A percentile compares a stretch with the other conserved stretches of the same genome.
Evolutionary conservation across 2,888 invertebrate genomes (phyloP).

Genomic region (Synanthedon andrenaeformis): DNA sequence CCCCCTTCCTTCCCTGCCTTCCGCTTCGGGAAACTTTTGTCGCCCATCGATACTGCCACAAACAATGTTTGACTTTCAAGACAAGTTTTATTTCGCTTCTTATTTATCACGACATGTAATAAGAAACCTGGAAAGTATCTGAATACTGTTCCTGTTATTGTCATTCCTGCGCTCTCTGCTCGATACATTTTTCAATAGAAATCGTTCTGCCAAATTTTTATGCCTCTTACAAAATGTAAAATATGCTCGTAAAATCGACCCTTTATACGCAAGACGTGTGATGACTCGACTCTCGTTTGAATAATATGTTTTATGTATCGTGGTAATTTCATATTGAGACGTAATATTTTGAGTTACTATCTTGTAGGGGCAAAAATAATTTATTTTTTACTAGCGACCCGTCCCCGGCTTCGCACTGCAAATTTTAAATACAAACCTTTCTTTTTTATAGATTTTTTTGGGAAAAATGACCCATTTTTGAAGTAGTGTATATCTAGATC

Average conservation of each 20-base stretch:
- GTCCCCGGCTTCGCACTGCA: too few species aligned
- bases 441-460: too few species aligned
- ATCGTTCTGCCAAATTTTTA: background rate
- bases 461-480: too few species aligned
- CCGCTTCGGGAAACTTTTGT: background rate
- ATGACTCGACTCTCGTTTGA: conserved; percentile 25
- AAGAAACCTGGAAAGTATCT: too few species aligned
- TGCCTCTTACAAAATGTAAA: conserved; percentile 13
- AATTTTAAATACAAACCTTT: too few species aligned
- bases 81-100: too few species aligned
- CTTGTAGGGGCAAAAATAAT: background rate
- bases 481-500: too few species aligned
- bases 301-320: conserved; percentile 35
- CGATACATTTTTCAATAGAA: background rate
- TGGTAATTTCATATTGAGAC: conserved; percentile 23
- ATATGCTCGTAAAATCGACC: conserved; percentile 16
- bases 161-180: too few species aligned
- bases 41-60: background rate
- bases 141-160: too few species aligned
- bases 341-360: background rate
- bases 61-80: background rate
- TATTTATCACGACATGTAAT: too few species aligned
- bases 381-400: too few species aligned
- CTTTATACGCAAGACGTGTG: conserved; percentile 23
- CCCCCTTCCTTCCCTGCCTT: background rate